These are phyloP conservation scores for Colostygia pectinataria DNA, from an alignment of 2,888 invertebrate genomes.

Conservation along the genomic window DNA sequence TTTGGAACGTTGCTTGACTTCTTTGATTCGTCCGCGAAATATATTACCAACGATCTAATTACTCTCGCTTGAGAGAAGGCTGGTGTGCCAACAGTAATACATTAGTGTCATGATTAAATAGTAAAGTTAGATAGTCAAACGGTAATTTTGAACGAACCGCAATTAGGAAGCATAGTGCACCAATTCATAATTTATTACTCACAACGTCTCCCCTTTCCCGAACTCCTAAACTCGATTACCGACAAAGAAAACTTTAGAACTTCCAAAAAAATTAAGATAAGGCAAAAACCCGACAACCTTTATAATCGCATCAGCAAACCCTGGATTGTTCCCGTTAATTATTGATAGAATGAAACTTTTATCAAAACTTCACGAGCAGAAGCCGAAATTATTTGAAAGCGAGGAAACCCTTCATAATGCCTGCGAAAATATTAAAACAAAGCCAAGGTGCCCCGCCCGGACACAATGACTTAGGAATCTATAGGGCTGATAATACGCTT, in stretches of 20 bases:
- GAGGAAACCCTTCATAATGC: conserved; percentile 82
- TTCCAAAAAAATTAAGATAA: conserved; percentile 61
- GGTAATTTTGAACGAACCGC: conserved; percentile 13
- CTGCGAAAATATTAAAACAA: conserved; percentile 83
- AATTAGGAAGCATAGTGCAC: conserved; percentile 30
- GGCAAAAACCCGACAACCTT: conserved; percentile 67
- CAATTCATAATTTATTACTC: conserved; percentile 37
- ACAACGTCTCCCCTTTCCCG: conserved; percentile 46
- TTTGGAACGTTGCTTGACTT: too few relatives aligned
- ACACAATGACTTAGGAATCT: conserved; percentile 55
- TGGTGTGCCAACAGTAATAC: too few relatives aligned
- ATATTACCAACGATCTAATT: too few relatives aligned
- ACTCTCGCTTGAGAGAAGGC: too few relatives aligned
- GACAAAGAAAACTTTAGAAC: conserved; percentile 53
- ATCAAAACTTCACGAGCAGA: conserved; percentile 82
- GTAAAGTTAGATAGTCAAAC: too few relatives aligned
- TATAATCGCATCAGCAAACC: conserved; percentile 78
- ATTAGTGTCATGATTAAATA: too few relatives aligned
- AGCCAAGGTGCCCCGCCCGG: conserved; percentile 79
- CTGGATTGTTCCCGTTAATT: conserved; percentile 79
- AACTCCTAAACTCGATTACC: conserved; percentile 56
- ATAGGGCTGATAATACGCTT: conserved; percentile 44
- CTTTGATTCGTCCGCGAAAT: too few relatives aligned
- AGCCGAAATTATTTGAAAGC: conserved; percentile 83
- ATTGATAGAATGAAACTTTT: conserved; percentile 83